Evolutionary conservation across 2,113 vertebrate species (phyloP), one percentile per base, ranked within the genome.

Genomic region (Zosterops japonicus): DNA sequence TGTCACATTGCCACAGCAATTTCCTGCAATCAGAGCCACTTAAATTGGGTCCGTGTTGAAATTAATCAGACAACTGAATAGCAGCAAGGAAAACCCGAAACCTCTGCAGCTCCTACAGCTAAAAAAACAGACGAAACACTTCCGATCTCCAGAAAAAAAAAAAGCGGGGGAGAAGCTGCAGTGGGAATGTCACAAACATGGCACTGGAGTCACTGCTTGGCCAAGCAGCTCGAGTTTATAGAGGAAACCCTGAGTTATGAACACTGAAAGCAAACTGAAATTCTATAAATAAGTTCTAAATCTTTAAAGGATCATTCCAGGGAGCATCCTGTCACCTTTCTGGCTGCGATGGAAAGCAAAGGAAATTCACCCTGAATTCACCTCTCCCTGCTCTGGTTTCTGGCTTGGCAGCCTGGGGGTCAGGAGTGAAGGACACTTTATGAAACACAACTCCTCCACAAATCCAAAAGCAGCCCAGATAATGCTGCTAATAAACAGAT

Each of bases 1-100:
- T 95, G 89, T 97, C 97, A 98, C 95, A 96, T 74, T 74, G 97
- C 96, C 81, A 52, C 89, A 81, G 97, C 97, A 96, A 98, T 98
- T 98, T 98, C 97, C 97, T 97, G 98, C 96, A 98, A 98, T 98
- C 97, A 98, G 81, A 97, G 92, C 91, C 96, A 97, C 97, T 98
- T 96, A 97, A 88, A 97, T 88, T 87, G 95, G 93, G 95, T 96
- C 95, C 92, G 55, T 78, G 94, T 59, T 94, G 93, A 95, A 96
- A 94, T 96, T 93, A 89, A 98, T 97, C 97, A 98, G 94, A 96
- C 97, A 93, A 95, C 95, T 96, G 93, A 96, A 83, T 23, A 95
- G 84, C 64, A 97, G 87, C 95, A 55, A 93, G 92, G 95, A 96
- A 96, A 97, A 93, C 92, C 93, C 70, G 1, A 96, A 80, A 88